Base-by-base conservation (phyloP, 2,888 invertebrate species). In the Drosophila borborema region DNA sequence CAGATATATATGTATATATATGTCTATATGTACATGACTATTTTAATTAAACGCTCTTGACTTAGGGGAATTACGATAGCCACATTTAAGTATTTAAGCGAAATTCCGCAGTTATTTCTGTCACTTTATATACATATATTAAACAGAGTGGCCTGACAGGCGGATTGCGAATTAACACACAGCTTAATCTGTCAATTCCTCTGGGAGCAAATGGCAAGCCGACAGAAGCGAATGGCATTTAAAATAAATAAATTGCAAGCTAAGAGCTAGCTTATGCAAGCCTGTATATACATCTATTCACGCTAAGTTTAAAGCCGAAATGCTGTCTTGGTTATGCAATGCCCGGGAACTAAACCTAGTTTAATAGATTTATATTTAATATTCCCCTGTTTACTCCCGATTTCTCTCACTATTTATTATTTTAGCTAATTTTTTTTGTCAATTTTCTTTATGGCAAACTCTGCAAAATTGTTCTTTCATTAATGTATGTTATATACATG, bases 131-230 rank as follows among this genome's bases (percentile, higher is more conserved):
- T 49, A 18, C 49, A 49, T 49, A 49, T 31, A 10, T 49, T n/a
- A 49, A 49, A n/a, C n/a, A 3, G 31, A 31, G 31, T 51, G 49
- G 34, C 18, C 34, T 18, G 49, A 0, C 31, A 18, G 49, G 1
- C 31, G 12, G 49, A 18, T 48, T 10, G 49, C 8, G n/a, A 14
- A 31, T 49, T 51, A 51, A 34, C 51, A 51, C 34, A 34, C 18
- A 18, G n/a, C 49, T n/a, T 49, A 49, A 49, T n/a, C 31, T 10
- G 51, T 34, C 14, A 34, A 51, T 51, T 18, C 51, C 34, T 14
- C 51, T 51, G 31, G 34, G 34, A 34, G 34, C 51, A 2, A 34
- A 49, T 34, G 31, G 49, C 1, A 2, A 49, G 31, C 31, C 28
- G 10, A 31, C 48, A 31, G 48, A n/a, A 49, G 49, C n/a, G 31